These are phyloP conservation scores for Prenolepis imparis DNA, from an alignment of 2,888 invertebrate species.

Conservation along the genomic window DNA sequence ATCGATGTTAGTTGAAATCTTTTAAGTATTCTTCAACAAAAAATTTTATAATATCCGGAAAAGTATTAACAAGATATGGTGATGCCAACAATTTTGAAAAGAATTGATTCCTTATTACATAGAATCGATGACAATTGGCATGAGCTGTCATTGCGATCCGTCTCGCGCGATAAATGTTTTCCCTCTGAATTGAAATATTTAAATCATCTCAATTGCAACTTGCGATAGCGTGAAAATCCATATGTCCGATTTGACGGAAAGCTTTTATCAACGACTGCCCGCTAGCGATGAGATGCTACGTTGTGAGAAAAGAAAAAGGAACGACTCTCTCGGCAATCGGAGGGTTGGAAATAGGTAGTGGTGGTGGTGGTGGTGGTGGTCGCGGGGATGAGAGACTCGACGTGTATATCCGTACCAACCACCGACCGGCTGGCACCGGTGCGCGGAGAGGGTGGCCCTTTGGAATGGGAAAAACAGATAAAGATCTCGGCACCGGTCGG, in stretches of 20 bases:
- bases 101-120: neutral
- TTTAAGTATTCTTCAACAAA: neutral
- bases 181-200: slow-evolving; percentile 34
- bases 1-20: neutral
- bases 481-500: slow-evolving; percentile 66
- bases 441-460: slow-evolving; percentile 24
- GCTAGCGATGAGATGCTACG: slow-evolving; percentile 53
- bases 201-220: slow-evolving; percentile 38
- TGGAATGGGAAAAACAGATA: slow-evolving; percentile 73
- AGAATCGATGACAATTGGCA: neutral
- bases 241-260: slow-evolving; percentile 60
- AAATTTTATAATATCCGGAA: neutral
- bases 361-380: slow-evolving; percentile 44
- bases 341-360: slow-evolving; percentile 8
- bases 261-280: slow-evolving; percentile 64
- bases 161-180: neutral
- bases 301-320: slow-evolving; percentile 33
- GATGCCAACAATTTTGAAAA: neutral
- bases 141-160: neutral
- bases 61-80: neutral
- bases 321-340: neutral
- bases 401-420: slow-evolving; percentile 72
- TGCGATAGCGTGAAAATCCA: slow-evolving; percentile 42
- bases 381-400: slow-evolving; percentile 57
- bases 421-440: slow-evolving; percentile 63